Conservation (phyloP, 2,888 invertebrate species). For the Drosophila ustulata region DNA sequence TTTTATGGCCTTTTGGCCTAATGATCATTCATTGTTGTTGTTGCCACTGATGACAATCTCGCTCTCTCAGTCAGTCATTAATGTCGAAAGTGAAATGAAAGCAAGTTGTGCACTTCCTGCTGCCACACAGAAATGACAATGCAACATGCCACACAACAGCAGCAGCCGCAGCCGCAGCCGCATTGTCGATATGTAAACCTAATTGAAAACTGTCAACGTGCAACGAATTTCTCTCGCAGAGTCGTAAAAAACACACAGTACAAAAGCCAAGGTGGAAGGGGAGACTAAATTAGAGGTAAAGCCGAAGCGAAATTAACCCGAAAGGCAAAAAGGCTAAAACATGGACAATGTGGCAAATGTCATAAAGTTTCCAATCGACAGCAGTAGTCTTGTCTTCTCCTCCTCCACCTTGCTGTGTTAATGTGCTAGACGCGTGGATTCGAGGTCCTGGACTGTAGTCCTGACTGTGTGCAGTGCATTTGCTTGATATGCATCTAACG, state of each 20-base stretch:
- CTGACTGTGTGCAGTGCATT: too few relatives aligned
- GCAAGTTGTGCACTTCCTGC: slow-evolving; percentile 30
- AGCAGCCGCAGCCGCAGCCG: too few relatives aligned
- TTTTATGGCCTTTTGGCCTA: slow-evolving; percentile 7
- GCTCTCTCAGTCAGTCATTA: slow-evolving; percentile 17
- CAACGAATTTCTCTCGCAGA: slow-evolving; percentile 39
- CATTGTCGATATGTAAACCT: slow-evolving; percentile 23
- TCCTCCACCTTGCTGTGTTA: slow-evolving; percentile 42
- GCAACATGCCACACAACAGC: slow-evolving; percentile 46
- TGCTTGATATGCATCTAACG: slow-evolving; percentile 57
- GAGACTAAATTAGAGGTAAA: background rate
- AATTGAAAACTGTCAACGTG: slow-evolving; percentile 72
- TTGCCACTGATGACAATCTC: slow-evolving; percentile 22
- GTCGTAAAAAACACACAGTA: slow-evolving; percentile 37
- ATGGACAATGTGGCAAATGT: slow-evolving; percentile 28
- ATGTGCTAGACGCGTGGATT: slow-evolving; percentile 71
- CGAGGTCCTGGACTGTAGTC: slow-evolving; percentile 8
- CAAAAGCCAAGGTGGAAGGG: background rate
- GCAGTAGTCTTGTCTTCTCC: slow-evolving; percentile 25
- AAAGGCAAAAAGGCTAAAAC: slow-evolving; percentile 14
- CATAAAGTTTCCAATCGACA: slow-evolving; percentile 70
- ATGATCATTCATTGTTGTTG: slow-evolving; percentile 13
- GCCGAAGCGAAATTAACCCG: slow-evolving; percentile 59
- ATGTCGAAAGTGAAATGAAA: slow-evolving; percentile 13
- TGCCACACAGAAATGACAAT: slow-evolving; percentile 7